Base-by-base conservation (phyloP, 30 jellyfish, hydroid and myxozoan species). In the Pelagia noctiluca region DNA sequence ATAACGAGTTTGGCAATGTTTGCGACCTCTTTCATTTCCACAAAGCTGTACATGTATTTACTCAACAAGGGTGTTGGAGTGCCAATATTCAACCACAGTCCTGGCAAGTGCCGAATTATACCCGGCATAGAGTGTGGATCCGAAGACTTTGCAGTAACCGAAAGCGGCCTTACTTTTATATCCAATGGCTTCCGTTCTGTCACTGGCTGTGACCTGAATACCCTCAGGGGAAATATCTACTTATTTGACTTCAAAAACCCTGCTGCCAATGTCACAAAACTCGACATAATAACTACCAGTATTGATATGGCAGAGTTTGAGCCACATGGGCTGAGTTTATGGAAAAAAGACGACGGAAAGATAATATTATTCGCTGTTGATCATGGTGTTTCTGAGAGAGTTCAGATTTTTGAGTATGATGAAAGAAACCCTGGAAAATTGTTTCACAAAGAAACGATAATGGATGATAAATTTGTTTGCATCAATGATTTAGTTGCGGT, bases 101-200 rank as follows among this genome's bases (percentile, higher is more conserved):
- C 99, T 25, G 99, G 99, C n/a, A 65, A 65, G 33, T 94, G 99
- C 70, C 88, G 96, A 3, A 85, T 89, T 11, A 65, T 94, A 10
- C 92, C 99, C n/a, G 96, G 95, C 19, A 73, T 94, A 22, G 96
- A 82, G 70, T 94, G 99, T 72, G 99, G 99, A n/a, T 94, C 99
- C 2, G 99, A 94, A 37, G 93, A 94, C 47, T 50, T 88, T 60
- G 94, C 97, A n/a, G 97, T 94, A 36, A 83, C 91, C 19, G 50
- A 74, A 35, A 92, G 88, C 37, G 99, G 99, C 34, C 73, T 94
- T 36, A 96, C 97, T 54, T 94, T 94, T 53, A 82, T 94, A 29
- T 81, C 97, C 12, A 94, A 65, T 94, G 99, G 99, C 3, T 60
- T 88, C 61, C 73, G 85, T 29, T 26, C 22, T 16, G 3, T 76